Evolutionary conservation across 2,888 invertebrate genomes (phyloP).

Genomic region (Orthosia cruda): DNA sequence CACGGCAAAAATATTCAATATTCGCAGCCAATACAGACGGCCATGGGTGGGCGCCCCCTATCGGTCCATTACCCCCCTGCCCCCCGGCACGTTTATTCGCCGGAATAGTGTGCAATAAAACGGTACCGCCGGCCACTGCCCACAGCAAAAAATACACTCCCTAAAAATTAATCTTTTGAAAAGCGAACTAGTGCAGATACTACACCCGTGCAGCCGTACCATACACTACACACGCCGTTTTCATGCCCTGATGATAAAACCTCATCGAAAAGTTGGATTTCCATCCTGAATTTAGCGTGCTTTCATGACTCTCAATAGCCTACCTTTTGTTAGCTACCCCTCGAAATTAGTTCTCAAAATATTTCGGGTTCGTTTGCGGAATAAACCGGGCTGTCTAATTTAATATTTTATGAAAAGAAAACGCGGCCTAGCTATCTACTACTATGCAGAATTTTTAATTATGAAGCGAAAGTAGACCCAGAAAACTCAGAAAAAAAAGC

Average conservation of each 20-base stretch:
- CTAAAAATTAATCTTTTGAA: slow-evolving; percentile 85
- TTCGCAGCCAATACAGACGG: slow-evolving; percentile 83
- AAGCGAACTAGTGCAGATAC: slow-evolving; percentile 72
- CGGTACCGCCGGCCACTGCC: slow-evolving; percentile 84
- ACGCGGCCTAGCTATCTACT: slow-evolving; percentile 1
- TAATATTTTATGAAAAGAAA: slow-evolving; percentile 52
- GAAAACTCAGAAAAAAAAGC: slow-evolving; percentile 30
- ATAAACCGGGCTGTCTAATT: slow-evolving; percentile 50
- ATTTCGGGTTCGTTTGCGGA: slow-evolving; percentile 45
- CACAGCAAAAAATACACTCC: slow-evolving; percentile 87
- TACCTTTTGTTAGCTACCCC: slow-evolving; percentile 64
- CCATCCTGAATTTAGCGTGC: slow-evolving; percentile 73
- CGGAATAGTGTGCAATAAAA: slow-evolving; percentile 91
- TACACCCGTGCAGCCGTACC: slow-evolving; percentile 34
- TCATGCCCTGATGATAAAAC: slow-evolving; percentile 65
- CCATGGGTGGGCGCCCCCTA: slow-evolving; percentile 56
- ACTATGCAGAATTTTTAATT: slow-evolving; percentile 38
- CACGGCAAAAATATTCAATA: slow-evolving; percentile 89
- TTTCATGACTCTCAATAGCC: slow-evolving; percentile 72
- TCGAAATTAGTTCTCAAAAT: slow-evolving; percentile 62
- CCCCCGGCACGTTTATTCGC: slow-evolving; percentile 86
- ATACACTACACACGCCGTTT: slow-evolving; percentile 60
- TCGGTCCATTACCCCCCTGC: slow-evolving; percentile 83
- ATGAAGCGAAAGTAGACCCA: slow-evolving; percentile 30
- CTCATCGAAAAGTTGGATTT: slow-evolving; percentile 63